These are phyloP conservation scores for Meloidogyne hapla DNA, from an alignment of 1,140 invertebrate species.

Conservation along the genomic window DNA sequence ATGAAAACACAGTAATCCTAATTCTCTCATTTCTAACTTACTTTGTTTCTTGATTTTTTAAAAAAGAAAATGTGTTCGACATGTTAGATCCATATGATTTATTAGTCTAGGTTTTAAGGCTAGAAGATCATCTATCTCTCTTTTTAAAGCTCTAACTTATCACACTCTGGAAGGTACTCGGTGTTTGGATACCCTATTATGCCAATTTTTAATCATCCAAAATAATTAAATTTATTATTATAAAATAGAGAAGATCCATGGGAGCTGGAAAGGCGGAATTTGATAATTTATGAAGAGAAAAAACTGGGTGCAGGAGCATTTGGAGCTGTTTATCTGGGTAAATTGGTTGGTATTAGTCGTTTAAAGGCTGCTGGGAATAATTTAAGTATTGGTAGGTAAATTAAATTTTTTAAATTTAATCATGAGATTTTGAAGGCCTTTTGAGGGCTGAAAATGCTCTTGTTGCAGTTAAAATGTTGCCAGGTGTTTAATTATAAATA, in stretches of 20 bases:
- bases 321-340: constrained; percentile 59
- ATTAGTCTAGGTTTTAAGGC: too few species aligned
- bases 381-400: neutral
- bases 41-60: too few species aligned
- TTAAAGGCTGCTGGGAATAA: constrained; percentile 33
- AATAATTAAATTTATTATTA: constrained; percentile 1
- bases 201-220: too few species aligned
- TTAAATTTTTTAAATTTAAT: neutral
- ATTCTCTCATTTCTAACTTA: too few species aligned
- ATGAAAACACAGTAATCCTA: too few species aligned
- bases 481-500: constrained; percentile 43
- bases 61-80: too few species aligned
- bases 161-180: too few species aligned
- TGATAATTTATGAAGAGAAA: constrained; percentile 63
- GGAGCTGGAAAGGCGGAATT: constrained; percentile 61
- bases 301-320: constrained; percentile 59
- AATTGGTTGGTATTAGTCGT: constrained; percentile 51
- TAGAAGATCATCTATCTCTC: too few species aligned
- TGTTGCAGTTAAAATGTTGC: constrained; percentile 66
- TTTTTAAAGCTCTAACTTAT: too few species aligned
- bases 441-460: constrained; percentile 63
- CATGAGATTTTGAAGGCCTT: constrained; percentile 44
- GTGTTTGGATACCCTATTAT: neutral
- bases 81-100: too few species aligned
- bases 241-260: constrained; percentile 52